phyloP scores from a whole-genome alignment of 35 echinoderm and acorn worm species.

The Acanthaster planci region DNA sequence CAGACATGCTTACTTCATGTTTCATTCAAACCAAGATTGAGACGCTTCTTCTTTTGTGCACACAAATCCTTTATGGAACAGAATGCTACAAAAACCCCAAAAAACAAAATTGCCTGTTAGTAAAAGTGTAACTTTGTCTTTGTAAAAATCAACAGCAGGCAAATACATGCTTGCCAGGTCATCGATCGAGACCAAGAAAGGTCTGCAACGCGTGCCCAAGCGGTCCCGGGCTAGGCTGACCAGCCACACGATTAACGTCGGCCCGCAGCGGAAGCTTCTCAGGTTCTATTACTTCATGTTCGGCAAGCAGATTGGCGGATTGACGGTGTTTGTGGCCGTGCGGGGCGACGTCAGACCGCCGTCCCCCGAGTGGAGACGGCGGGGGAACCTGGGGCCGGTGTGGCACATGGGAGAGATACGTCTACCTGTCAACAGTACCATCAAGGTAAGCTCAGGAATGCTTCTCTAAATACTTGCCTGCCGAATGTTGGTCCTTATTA shows the following conservation, averaged over 20 bases:
- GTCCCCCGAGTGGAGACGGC: constrained; percentile 62
- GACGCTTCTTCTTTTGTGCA: too few species aligned
- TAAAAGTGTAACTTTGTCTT: neutral
- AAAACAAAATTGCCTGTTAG: neutral
- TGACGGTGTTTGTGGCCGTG: constrained; percentile 75
- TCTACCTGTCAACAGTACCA: constrained; percentile 71
- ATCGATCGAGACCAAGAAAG: neutral
- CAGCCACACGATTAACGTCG: constrained; percentile 53
- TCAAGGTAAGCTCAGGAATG: constrained; percentile 51
- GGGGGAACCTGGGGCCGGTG: constrained; percentile 38
- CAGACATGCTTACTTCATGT: too few species aligned
- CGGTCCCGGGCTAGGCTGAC: constrained; percentile 42
- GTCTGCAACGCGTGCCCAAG: constrained; percentile 14
- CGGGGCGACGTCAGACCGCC: constrained; percentile 38
- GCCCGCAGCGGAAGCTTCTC: constrained; percentile 47
- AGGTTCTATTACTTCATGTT: constrained; percentile 89
- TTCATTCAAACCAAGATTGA: too few species aligned
- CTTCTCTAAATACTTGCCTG: too few species aligned
- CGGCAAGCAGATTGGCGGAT: constrained; percentile 62
- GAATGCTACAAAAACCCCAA: too few species aligned
- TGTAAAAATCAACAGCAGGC: constrained; percentile 24
- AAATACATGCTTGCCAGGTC: constrained; percentile 44
- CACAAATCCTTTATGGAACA: too few species aligned
- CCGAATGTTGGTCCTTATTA: too few species aligned
- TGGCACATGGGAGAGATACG: constrained; percentile 84